phyloP scores from a whole-genome alignment of 2,797 vertebrate species.

The Periophthalmus magnuspinnatus region DNA sequence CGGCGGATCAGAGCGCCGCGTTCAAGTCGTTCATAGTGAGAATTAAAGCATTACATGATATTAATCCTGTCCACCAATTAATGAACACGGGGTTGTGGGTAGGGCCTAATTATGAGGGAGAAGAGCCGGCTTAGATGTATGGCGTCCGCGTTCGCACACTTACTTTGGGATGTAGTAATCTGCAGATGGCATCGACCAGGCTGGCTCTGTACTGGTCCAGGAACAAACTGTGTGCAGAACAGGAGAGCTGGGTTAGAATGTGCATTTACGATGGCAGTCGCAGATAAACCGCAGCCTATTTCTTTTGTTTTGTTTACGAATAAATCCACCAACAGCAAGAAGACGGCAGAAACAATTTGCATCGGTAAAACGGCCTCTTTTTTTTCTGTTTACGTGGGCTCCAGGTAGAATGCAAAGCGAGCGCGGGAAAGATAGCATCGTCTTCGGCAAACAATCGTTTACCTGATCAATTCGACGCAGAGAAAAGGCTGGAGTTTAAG shows the following conservation, averaged over 20 bases:
- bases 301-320: constrained; percentile 77
- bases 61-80: constrained; percentile 97
- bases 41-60: constrained; percentile 99
- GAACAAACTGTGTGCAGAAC: constrained; percentile 85
- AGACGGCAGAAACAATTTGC: constrained; percentile 67
- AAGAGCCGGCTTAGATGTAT: constrained; percentile 65
- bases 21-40: constrained; percentile 97
- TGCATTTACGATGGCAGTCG: constrained; percentile 80
- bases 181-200: constrained; percentile 97
- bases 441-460: constrained; percentile 27
- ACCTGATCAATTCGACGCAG: constrained; percentile 14
- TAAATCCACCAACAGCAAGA: constrained; percentile 60
- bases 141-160: constrained; percentile 83
- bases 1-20: constrained; percentile 92
- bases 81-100: constrained; percentile 86
- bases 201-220: constrained; percentile 96
- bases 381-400: constrained; percentile 46
- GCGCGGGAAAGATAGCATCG: constrained; percentile 39
- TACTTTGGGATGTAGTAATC: constrained; percentile 96
- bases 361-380: constrained; percentile 58
- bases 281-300: constrained; percentile 85
- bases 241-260: constrained; percentile 84
- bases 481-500: constrained; percentile 3
- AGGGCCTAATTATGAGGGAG: constrained; percentile 91
- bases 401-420: constrained; percentile 47